Conservation (phyloP, 1,140 invertebrate genomes). For the Lasioglossum albipes region DNA sequence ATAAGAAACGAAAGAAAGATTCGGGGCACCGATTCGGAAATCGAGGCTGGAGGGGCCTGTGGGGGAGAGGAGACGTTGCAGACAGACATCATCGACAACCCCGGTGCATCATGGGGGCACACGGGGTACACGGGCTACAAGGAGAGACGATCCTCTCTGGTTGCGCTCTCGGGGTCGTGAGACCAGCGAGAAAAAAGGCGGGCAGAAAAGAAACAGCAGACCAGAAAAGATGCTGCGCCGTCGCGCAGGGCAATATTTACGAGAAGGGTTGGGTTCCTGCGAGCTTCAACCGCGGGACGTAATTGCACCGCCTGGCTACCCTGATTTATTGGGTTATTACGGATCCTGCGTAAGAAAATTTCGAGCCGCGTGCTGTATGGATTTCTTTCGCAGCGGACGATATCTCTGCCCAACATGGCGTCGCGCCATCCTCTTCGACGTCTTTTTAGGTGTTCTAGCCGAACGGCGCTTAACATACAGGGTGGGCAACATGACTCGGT, state of each 20-base stretch:
- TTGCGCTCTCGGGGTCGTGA: slow-evolving; percentile 61
- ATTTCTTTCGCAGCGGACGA: slow-evolving; percentile 32
- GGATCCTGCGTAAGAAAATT: slow-evolving; percentile 69
- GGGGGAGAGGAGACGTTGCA: slow-evolving; percentile 12
- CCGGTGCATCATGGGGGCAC: slow-evolving; percentile 40
- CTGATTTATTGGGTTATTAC: slow-evolving; percentile 79
- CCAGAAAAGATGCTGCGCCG: slow-evolving; percentile 54
- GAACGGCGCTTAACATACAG: too few species aligned
- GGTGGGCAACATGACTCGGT: too few species aligned
- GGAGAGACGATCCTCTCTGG: slow-evolving; percentile 31
- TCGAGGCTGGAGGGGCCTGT: neutral
- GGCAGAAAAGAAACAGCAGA: slow-evolving; percentile 25
- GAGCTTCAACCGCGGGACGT: slow-evolving; percentile 66
- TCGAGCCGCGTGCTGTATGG: slow-evolving; percentile 66
- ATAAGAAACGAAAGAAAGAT: slow-evolving; percentile 28
- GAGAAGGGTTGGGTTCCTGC: slow-evolving; percentile 73
- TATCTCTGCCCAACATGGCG: slow-evolving; percentile 41
- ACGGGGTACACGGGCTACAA: slow-evolving; percentile 4
- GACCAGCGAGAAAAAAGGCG: slow-evolving; percentile 56
- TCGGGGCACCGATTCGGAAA: slow-evolving; percentile 5
- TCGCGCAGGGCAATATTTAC: slow-evolving; percentile 74
- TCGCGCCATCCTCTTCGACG: neutral
- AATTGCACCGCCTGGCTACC: slow-evolving; percentile 73
- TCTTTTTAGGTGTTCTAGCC: too few species aligned
- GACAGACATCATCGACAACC: slow-evolving; percentile 58